Evolutionary conservation across 64 coral and sea anemone species (phyloP), one percentile per base, ranked within the genome.

Genomic region (Stylophora pistillata): DNA sequence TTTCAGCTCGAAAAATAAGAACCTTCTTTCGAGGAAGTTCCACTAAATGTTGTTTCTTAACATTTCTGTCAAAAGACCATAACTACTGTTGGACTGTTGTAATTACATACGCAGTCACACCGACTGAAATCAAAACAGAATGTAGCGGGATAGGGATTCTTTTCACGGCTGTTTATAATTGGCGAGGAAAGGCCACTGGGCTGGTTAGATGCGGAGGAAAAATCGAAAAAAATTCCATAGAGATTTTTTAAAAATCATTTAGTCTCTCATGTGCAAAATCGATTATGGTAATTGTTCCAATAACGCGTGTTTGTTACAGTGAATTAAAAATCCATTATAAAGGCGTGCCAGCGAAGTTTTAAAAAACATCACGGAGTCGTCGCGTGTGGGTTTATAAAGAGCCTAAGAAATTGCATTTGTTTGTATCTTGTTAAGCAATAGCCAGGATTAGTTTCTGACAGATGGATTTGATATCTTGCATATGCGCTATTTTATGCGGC

Each of bases 321-420:
- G 65, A 84, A 84, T 84, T 84, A 84, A 84, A 84, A 84, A 68
- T 52, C 80, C 59, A 84, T 84, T 70, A 84, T 30, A 17, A 70
- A 84, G 80, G 62, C 80, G 80, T 84, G 80, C 80, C 80, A 41
- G 37, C 78, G 41, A 31, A 82, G 80, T 68, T 84, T 84, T 84
- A 69, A 84, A 84, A 84, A 84, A 84, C 62, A 84, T 84, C 61
- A 70, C 2, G 11, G 33, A 84, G 4, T 62, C 5, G 10, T 3
- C 58, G 3, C 23, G 18, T 2, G 30, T 25, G 15, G 18, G 30
- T 14, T 25, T 70, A 21, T 34, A 11, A 37, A 68, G 14, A 21
- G 62, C 60, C 13, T 7, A 69, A 32, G 20, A 9, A 31, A 25
- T 20, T 41, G 56, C 57, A 82, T 34, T 82, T 23, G 17, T 47